These are phyloP conservation scores for Heliangelus exortis DNA, from an alignment of 2,797 vertebrate species.

Conservation along the genomic window DNA sequence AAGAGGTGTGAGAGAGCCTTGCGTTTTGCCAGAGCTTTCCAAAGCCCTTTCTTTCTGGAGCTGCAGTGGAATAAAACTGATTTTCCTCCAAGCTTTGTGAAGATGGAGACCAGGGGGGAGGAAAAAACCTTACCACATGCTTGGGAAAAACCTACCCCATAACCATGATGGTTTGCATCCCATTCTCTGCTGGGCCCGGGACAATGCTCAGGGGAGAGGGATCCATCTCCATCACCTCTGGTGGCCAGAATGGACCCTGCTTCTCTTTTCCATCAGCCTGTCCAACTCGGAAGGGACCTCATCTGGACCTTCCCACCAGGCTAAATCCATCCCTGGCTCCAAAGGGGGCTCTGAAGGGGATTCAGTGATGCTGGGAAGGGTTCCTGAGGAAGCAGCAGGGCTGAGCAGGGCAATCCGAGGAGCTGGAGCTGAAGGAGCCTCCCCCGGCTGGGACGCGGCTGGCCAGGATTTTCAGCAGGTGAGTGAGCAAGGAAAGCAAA, in stretches of 20 bases:
- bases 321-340: neutral
- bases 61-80: neutral
- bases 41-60: neutral
- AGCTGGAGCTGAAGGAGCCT: neutral
- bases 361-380: neutral
- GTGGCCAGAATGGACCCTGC: neutral
- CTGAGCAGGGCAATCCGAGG: fast-evolving
- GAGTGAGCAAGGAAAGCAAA: slow-evolving; percentile 47
- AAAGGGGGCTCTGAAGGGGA: fast-evolving
- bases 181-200: neutral
- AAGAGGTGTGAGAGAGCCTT: neutral
- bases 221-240: neutral
- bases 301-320: neutral
- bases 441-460: neutral
- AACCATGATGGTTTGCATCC: neutral
- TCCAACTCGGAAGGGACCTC: neutral
- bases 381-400: fast-evolving
- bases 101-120: neutral
- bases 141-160: neutral
- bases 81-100: neutral
- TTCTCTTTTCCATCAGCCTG: neutral
- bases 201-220: fast-evolving
- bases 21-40: neutral
- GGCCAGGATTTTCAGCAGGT: neutral
- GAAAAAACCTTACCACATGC: fast-evolving